Evolutionary conservation across 2,113 vertebrate species (phyloP).

Genomic region (Philantomba maxwellii): DNA sequence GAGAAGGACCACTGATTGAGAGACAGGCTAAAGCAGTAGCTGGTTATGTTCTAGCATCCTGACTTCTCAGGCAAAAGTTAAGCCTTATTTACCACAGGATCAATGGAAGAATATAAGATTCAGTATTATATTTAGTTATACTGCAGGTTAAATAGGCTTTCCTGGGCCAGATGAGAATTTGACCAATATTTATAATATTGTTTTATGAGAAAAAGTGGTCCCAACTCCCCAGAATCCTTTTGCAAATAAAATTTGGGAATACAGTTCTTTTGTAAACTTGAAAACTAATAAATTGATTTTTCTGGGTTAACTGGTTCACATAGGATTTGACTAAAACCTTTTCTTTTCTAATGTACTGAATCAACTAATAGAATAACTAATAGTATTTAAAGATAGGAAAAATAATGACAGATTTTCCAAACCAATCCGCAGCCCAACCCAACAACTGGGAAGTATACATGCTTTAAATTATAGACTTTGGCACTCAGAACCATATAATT

Average conservation of each 20-base stretch:
- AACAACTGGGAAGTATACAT: neutral
- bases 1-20: neutral
- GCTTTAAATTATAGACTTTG: neutral
- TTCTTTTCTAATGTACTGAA: neutral
- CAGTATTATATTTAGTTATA: neutral
- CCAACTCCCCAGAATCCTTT: neutral
- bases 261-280: neutral
- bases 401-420: neutral
- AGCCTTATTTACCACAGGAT: neutral
- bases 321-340: neutral
- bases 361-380: neutral
- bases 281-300: neutral
- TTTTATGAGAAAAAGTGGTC: neutral
- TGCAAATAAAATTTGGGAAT: conserved; percentile 3
- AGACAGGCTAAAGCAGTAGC: neutral
- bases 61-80: neutral
- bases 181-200: neutral
- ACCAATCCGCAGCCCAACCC: neutral
- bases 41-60: neutral
- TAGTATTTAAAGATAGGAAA: neutral
- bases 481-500: neutral
- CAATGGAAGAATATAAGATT: neutral
- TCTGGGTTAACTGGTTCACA: neutral
- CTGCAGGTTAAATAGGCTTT: neutral
- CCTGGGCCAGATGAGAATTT: neutral